Percentiles rank a stretch among this genome's conserved stretches.
phyloP scores from a whole-genome alignment of 37 sponge, comb jelly and placozoan species.

The Oopsacas minuta region DNA sequence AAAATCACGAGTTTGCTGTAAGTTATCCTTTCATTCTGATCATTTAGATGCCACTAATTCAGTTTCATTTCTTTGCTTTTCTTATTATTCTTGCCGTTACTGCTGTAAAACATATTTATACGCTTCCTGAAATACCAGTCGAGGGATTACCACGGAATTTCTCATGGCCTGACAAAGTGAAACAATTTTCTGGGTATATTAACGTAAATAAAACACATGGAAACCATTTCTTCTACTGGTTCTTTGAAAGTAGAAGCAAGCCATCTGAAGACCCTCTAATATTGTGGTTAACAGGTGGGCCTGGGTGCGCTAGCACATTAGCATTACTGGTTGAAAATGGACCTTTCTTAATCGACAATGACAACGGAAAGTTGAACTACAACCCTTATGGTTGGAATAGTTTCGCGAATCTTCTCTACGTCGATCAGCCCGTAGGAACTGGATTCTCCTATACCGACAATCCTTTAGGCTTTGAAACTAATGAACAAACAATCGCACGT shows the following conservation, averaged over 20 bases:
- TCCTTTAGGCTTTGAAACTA: conserved; percentile 39
- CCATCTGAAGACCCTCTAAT: conserved; percentile 62
- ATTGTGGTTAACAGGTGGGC: conserved; percentile 80
- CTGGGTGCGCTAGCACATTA: conserved; percentile 70
- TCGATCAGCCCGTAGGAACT: conserved; percentile 78
- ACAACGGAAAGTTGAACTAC: conserved; percentile 26
- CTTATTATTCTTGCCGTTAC: neutral
- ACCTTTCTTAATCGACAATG: conserved; percentile 49
- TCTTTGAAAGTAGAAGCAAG: conserved; percentile 61
- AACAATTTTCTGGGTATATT: conserved; percentile 33
- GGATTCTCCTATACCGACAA: conserved; percentile 67
- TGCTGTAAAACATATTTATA: neutral
- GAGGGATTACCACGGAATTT: neutral
- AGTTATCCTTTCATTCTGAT: no score
- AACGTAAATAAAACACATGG: conserved; percentile 64
- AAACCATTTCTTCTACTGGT: conserved; percentile 68
- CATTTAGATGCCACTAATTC: no score
- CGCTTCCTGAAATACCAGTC: neutral
- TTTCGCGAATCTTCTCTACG: conserved; percentile 69
- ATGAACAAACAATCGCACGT: conserved; percentile 55
- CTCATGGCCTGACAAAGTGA: conserved; percentile 74
- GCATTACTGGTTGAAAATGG: conserved; percentile 73
- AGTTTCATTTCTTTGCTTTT: no score
- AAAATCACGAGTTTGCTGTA: no score
- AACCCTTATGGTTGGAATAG: conserved; percentile 73